Evolutionary conservation across 2,888 invertebrate species (phyloP).

Genomic region (Rhyacophila evoluta): DNA sequence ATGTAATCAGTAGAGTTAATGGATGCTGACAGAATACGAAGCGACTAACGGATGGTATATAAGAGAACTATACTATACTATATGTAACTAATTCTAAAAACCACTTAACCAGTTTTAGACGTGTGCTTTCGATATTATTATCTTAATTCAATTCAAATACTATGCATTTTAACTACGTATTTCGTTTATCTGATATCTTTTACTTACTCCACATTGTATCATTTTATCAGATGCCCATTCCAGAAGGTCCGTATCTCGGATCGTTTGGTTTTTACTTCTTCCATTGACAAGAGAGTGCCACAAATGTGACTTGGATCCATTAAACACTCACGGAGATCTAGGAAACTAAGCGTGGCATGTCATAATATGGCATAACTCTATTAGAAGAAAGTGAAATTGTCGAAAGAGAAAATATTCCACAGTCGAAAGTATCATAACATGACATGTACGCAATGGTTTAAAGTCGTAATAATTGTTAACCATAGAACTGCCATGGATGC

Average conservation of each 20-base stretch:
- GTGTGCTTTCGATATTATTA: too few species aligned
- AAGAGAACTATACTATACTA: too few species aligned
- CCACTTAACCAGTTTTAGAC: too few species aligned
- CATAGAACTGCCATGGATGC: background rate
- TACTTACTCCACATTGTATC: background rate
- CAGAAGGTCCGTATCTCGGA: background rate
- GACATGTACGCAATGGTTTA: background rate
- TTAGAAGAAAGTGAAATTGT: conserved; percentile 7
- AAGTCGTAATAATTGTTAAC: background rate
- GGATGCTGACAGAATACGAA: too few species aligned
- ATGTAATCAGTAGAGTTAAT: too few species aligned
- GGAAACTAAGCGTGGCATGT: background rate
- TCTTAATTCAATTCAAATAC: background rate
- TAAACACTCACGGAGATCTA: background rate
- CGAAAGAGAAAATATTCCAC: conserved; percentile 2
- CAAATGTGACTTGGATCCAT: background rate
- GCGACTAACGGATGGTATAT: too few species aligned
- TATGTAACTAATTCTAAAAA: too few species aligned
- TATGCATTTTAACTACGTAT: background rate
- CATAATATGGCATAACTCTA: background rate
- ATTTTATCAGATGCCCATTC: background rate
- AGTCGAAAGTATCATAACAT: conserved; percentile 5
- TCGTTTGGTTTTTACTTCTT: background rate
- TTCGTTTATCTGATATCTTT: background rate
- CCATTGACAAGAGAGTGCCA: background rate